These are phyloP conservation scores for Xylota sylvarum DNA, from an alignment of 2,888 invertebrate species.

Conservation along the genomic window DNA sequence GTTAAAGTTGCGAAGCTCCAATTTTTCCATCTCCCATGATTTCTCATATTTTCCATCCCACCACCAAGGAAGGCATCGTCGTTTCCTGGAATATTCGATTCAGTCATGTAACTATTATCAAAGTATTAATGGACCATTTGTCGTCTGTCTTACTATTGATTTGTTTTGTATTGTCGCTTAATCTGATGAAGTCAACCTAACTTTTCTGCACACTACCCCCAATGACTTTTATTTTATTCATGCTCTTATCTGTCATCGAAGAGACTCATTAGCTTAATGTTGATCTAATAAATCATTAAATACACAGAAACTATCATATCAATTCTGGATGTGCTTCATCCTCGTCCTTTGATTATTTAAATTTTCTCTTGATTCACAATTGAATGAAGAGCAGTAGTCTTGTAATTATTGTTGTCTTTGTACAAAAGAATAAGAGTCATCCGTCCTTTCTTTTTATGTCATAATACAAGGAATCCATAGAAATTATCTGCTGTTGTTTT, in stretches of 20 bases:
- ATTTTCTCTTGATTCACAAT: not conserved
- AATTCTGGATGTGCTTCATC: not conserved
- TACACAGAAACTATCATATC: not conserved
- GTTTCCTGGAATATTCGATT: no score
- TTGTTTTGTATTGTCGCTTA: not conserved
- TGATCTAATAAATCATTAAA: not conserved
- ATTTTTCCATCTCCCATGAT: no score
- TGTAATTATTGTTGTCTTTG: not conserved
- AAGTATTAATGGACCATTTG: slow-evolving; percentile 2
- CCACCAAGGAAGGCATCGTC: no score
- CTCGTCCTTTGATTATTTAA: not conserved
- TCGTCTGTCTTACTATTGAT: not conserved
- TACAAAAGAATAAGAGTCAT: not conserved
- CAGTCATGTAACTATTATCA: not conserved
- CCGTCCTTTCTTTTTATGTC: not conserved
- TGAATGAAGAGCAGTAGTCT: not conserved
- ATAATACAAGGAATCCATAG: slow-evolving; percentile 29
- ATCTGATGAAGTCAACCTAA: not conserved
- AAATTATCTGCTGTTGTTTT: slow-evolving; percentile 6
- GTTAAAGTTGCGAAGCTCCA: no score
- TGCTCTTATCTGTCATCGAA: not conserved
- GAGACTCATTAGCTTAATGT: slow-evolving; percentile 7
- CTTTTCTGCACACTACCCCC: no score
- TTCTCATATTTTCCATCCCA: no score
- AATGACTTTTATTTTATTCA: not conserved